Base-by-base conservation (phyloP, 2,888 invertebrate genomes). In the Protonemura montana region DNA sequence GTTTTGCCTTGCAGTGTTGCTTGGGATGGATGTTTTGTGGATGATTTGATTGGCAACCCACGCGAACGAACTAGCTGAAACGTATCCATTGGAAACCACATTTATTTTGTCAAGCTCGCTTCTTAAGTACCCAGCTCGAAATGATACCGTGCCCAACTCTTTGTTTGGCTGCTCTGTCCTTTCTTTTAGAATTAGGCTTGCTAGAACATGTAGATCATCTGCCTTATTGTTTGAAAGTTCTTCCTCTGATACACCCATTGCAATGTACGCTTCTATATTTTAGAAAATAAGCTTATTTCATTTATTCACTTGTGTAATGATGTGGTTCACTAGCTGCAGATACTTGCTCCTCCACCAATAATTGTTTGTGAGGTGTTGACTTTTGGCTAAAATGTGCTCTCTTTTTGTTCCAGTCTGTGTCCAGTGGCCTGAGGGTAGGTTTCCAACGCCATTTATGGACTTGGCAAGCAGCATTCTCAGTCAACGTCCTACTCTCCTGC, bases 351-450 rank as follows among this genome's bases (percentile, higher is more conserved):
- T 59, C 59, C 21, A 35, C 16, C 21, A 21, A 59, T 59, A 59
- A 59, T 21, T 59, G 59, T 21, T 59, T 59, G 59, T 59, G 35
- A 13, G 59, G 59, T 1, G 59, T 13, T 81, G 81, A 29, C 28
- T 10, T n/a, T 3, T 29, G 28, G 0, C 81, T 81, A 30, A 81
- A 7, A 29, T 30, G 21, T 28, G 29, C 30, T 30, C 6, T 81
- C 30, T 81, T 91, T 87, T 93, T 95, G 95, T 95, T 94, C 91
- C 96, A 95, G 97, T 97, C 92, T 96, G 96, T 93, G 96, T 97
- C 91, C 97, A 97, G 92, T 97, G 97, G 97, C 96, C 97, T 89
- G 96, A 97, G 94, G 96, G 96, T 95, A 94, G 95, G 95, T 93
- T 90, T 88, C 86, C 87, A 86, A 83, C 82, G 82, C n/a, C 35